Evolutionary conservation across 2,797 vertebrate species (phyloP), one percentile per base, ranked within the genome.

Genomic region (Notolepis coatsorum): DNA sequence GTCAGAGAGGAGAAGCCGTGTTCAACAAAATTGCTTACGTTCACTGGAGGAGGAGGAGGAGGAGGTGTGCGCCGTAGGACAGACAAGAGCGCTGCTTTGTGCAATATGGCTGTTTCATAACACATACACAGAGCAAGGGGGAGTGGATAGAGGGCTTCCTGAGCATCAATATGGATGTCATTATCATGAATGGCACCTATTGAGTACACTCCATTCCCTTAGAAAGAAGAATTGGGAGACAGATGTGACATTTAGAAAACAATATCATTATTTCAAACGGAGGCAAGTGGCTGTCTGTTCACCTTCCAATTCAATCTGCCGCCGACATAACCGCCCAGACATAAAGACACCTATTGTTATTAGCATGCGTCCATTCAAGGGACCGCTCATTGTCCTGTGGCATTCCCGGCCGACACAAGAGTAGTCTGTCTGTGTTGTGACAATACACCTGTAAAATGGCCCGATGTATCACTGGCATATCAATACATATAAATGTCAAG

Each of bases 401-500:
- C 54, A 65, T 10, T 13, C 31, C 33, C 33, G 35, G 15, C 8
- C 21, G 61, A 81, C 72, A 85, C 45, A 62, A 77, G 61, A 49
- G 46, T 38, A 45, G 62, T 60, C 60, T 78, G 84, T 88, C 71
- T 79, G 68, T 75, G 80, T 84, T 87, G 79, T 85, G 65, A 68
- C 60, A 15, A 47, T 78, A 86, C 85, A 85, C 77, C 59, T 85
- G 84, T 86, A 81, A 71, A 56, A 42, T 47, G 52, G 60, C 68
- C 1, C 38, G 75, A 68, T 33, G 56, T 75, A 72, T 82, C 82
- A 69, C 75, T 13, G 13, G 58, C 68, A 65, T 71, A 80, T 89
- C 82, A 80, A 51, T 59, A 61, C 48, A 73, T 63, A 72, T 68
- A 82, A 89, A 91, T 91, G 84, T 89, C 85, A 75, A 59, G 56